Percentiles rank a stretch among this genome's conserved stretches.
Evolutionary conservation across 2,113 vertebrate species (phyloP).

Genomic region (Rhinoptilus africanus): DNA sequence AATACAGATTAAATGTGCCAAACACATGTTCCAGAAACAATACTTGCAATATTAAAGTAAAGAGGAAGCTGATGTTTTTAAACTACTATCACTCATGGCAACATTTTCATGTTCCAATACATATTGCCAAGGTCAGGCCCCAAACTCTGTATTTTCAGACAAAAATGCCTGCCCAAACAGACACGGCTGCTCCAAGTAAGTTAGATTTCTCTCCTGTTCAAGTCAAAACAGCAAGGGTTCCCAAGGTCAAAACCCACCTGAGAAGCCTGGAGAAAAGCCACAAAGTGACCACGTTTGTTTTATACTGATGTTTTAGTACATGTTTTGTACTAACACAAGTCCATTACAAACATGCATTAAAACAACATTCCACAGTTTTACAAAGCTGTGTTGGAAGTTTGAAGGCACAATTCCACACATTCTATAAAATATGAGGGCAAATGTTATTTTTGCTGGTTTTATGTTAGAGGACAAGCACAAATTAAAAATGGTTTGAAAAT

Average conservation of each 20-base stretch:
- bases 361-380: neutral
- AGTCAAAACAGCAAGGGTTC: neutral
- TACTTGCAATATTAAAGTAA: neutral
- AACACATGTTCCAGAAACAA: neutral
- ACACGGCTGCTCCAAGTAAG: neutral
- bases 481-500: neutral
- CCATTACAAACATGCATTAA: neutral
- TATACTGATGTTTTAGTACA: neutral
- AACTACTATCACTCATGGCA: neutral
- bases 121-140: neutral
- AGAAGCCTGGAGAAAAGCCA: neutral
- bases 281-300: neutral
- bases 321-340: neutral
- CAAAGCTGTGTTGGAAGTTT: neutral
- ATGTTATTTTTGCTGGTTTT: neutral
- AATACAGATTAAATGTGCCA: neutral
- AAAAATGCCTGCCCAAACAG: neutral
- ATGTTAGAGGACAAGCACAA: neutral
- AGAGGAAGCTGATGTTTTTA: neutral
- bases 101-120: neutral
- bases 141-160: neutral
- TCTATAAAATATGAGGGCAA: neutral
- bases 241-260: neutral
- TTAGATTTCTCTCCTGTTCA: neutral
- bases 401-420: neutral